Base-by-base conservation (phyloP, 2,797 vertebrate species). In the Lerista edwardsae region DNA sequence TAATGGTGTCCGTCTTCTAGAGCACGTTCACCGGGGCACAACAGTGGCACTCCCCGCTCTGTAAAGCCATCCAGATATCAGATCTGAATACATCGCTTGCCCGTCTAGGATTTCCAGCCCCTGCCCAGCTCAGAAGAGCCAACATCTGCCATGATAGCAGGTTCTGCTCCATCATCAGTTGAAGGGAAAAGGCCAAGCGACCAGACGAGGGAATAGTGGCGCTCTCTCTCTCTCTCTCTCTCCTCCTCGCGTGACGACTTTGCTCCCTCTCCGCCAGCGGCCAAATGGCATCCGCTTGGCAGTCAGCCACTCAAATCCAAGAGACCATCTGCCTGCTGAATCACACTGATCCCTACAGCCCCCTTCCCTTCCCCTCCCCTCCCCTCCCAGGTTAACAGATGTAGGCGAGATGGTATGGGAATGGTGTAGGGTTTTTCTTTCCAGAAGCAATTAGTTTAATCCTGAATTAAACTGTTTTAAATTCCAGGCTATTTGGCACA, bases 401-500 rank as follows among this genome's bases (percentile, higher is more conserved):
- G 90, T 88, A 87, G 88, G 59, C 88, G 82, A 80, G 84, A 85
- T 86, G 87, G 83, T 93, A 85, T 87, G 85, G 91, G 87, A 93
- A 87, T 9, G 34, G 90, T 83, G n/a, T n/a, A n/a, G 62, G 57
- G 21, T 21, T 25, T 25, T 25, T 55, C 15, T 44, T 21, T 93
- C 84, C 90, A 92, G 91, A 83, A 86, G 90, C 90, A 95, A 93
- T 93, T 94, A 95, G 91, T 84, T 94, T 90, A 93, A 94, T 91
- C 93, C 91, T 89, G 21, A 14, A 81, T 51, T 94, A 93, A 94
- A 92, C 84, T 82, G 84, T 95, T 95, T 93, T 23, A 89, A 91
- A 94, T 90, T 92, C 87, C 83, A 92, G 92, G 83, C 1, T 82
- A 84, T 90, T 89, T 86, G 88, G 75, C 57, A 67, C 34, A 65